Evolutionary conservation across 2,797 vertebrate species (phyloP), one percentile per base, ranked within the genome.

Genomic region (Eurystomus glaucurus): DNA sequence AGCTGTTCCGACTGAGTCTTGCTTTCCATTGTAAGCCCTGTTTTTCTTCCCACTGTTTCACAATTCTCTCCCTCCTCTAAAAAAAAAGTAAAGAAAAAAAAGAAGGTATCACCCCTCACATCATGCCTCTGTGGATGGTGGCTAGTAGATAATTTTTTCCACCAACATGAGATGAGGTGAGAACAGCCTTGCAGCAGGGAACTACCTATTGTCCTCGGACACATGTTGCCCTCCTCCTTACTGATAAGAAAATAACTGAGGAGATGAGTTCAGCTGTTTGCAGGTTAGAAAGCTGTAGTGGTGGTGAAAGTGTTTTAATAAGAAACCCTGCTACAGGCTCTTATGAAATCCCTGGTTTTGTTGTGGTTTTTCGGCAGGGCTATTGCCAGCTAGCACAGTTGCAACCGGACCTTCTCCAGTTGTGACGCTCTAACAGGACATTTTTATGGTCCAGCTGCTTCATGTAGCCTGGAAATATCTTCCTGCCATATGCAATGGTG

Each of bases 21-120:
- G 86, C 88, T 96, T 97, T 96, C 92, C 95, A 92, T 87, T 96
- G 81, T 74, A 41, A 96, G 61, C 81, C 71, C 80, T 93, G 88
- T 93, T 97, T 95, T 95, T 79, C 77, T 96, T 95, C 92, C 93
- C 88, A 61, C 33, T 94, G 64, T 95, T 96, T 96, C 92, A 95
- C 85, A 95, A 89, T 84, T 82, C 48, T 76, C 51, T 90, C 45
- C 37, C 61, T 37, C 7, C 15, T 33, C 65, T 60, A 11, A 69
- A 85, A 94, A 87, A 78, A 70, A 43, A 12, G 9, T 6, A 35
- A 41, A 31, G 33, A 39, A 33, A 21, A 28, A 1, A 17, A 1
- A 81, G 2, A 39, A 64, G 29, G 22, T 17, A 37, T 46, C 54
- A 61, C n/a, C 85, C 71, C 64, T 92, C 61, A 31, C 9, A 64